These are phyloP conservation scores for Ethmia dodecea DNA, from an alignment of 2,888 invertebrate genomes.

Conservation along the genomic window DNA sequence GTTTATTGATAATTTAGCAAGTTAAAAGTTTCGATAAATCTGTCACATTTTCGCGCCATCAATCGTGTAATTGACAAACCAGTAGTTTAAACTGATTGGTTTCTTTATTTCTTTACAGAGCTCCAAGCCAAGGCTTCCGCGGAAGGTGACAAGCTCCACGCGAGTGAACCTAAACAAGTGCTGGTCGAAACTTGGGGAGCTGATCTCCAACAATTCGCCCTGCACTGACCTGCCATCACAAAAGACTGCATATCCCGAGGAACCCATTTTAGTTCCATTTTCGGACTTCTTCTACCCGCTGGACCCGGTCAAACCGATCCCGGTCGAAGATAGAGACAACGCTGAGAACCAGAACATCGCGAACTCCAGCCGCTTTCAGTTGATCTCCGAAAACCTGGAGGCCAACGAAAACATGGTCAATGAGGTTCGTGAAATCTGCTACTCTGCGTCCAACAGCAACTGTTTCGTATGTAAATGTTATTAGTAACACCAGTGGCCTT, in stretches of 20 bases:
- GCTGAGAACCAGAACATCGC: slow-evolving; percentile 66
- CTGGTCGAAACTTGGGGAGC: slow-evolving; percentile 80
- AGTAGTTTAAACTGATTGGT: slow-evolving; percentile 21
- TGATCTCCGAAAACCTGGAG: slow-evolving; percentile 56
- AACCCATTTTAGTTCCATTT: slow-evolving; percentile 59
- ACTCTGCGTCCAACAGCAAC: slow-evolving; percentile 46
- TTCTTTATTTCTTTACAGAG: slow-evolving; percentile 65
- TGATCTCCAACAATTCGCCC: slow-evolving; percentile 66
- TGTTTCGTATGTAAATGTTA: slow-evolving; percentile 71
- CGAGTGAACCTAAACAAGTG: slow-evolving; percentile 81
- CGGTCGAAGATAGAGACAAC: slow-evolving; percentile 61
- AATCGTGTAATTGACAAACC: no score
- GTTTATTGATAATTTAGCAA: background rate
- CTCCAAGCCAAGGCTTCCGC: slow-evolving; percentile 75
- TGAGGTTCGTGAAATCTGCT: slow-evolving; percentile 76
- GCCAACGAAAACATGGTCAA: slow-evolving; percentile 78
- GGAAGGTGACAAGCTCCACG: slow-evolving; percentile 74
- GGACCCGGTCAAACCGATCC: slow-evolving; percentile 60
- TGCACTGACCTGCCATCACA: slow-evolving; percentile 67
- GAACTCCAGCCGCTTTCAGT: slow-evolving; percentile 58
- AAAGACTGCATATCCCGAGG: slow-evolving; percentile 64
- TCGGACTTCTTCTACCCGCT: slow-evolving; percentile 60
- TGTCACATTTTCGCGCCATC: no score
- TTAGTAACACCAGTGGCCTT: slow-evolving; percentile 30
- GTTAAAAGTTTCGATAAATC: background rate